phyloP scores from a whole-genome alignment of 92 coral and sea anemone genomes.

The Porites rus region DNA sequence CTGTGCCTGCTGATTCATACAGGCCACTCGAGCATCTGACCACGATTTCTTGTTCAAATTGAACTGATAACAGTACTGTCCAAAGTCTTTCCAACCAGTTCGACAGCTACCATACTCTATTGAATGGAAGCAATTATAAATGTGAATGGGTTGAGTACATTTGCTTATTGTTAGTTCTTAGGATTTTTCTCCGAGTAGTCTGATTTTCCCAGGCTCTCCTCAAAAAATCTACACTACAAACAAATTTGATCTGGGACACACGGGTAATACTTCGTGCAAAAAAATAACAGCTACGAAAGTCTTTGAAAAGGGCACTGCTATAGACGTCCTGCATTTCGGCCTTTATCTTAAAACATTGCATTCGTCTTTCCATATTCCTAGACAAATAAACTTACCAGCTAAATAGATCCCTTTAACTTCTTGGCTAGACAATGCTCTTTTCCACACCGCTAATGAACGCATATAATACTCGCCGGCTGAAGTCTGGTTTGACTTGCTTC shows the following conservation, averaged over 20 bases:
- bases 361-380: too few relatives aligned
- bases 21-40: constrained; percentile 66
- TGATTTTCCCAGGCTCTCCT: too few relatives aligned
- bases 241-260: too few relatives aligned
- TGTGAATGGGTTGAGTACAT: not conserved
- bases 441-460: constrained; percentile 91
- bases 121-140: not conserved
- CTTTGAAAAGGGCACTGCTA: too few relatives aligned
- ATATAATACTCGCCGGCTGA: constrained; percentile 61
- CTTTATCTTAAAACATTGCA: too few relatives aligned
- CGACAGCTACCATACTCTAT: constrained; percentile 90
- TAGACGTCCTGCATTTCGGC: too few relatives aligned
- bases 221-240: too few relatives aligned
- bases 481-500: constrained; percentile 56
- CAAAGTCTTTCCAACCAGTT: constrained; percentile 89
- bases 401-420: constrained; percentile 78
- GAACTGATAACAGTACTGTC: constrained; percentile 94
- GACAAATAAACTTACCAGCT: constrained; percentile 69
- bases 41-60: constrained; percentile 66
- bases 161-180: too few relatives aligned
- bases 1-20: constrained; percentile 82
- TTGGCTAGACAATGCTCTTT: constrained; percentile 56
- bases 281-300: too few relatives aligned
- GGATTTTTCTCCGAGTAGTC: too few relatives aligned
- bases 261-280: too few relatives aligned